Base-by-base conservation (phyloP, 2,113 vertebrate genomes). In the Trematocara zebra region DNA sequence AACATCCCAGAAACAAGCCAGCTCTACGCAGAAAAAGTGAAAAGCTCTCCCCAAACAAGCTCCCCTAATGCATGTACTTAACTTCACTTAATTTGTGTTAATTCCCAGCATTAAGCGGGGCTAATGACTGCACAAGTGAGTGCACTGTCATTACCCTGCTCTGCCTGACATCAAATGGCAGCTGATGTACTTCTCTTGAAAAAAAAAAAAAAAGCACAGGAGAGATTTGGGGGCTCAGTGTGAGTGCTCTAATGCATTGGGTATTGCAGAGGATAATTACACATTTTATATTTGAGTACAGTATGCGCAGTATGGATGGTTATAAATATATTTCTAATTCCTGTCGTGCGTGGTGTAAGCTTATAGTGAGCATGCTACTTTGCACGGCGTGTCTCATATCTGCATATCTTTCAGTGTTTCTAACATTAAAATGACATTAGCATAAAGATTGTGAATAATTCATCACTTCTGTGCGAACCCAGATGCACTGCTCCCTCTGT, bases 361-460 rank as follows among this genome's bases (percentile, higher is more conserved):
- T 11, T 83, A 67, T 61, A 53, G 76, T 11, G 37, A 80, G 17
- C 44, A 53, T 53, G 61, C 18, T 49, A 81, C 82, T 81, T 81
- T 44, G 61, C 49, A 85, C 87, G 85, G 82, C 47, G 69, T 82
- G 88, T 78, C 90, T 85, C 56, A 80, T 33, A 83, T 91, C 92
- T 92, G 91, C 89, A 90, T 89, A 86, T 92, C 85, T 91, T 84
- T 92, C 92, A 85, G 86, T 88, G 82, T 93, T 92, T 92, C 85
- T 91, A 90, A 95, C 96, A 92, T 95, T 95, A 94, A 95, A 96
- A 94, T 95, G 49, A 90, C 94, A 96, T 96, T 96, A 96, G 94
- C 93, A 97, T 96, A 96, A 97, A 96, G 95, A 94, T 91, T 84
- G 86, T 97, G 94, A 97, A 97, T 97, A 95, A 97, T 97, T 96